A percentile compares a stretch with the other conserved stretches of the same genome.
Evolutionary conservation across 2,797 vertebrate genomes (phyloP).

Genomic region (Tenualosa thibaudeaui): DNA sequence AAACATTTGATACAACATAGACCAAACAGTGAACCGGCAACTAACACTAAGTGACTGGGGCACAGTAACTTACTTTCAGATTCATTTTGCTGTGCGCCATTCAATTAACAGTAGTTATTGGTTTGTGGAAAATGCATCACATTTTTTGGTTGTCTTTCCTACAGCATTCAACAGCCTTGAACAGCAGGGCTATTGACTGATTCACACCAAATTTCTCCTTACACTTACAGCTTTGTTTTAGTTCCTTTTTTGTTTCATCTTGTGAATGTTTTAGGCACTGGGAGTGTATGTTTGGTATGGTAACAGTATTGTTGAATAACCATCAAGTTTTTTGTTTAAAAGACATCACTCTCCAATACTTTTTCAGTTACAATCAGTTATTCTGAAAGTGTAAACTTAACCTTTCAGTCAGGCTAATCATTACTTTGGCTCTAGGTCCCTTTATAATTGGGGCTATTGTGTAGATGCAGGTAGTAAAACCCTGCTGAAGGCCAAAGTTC

Average conservation of each 20-base stretch:
- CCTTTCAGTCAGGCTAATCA: not conserved
- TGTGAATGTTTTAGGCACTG: not conserved
- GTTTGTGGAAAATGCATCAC: no score
- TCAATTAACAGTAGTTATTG: no score
- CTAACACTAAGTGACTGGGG: no score
- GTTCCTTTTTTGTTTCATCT: not conserved
- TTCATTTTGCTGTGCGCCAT: no score
- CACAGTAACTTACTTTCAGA: no score
- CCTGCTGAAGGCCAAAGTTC: conserved; percentile 2
- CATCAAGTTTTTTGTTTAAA: not conserved
- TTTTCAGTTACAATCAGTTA: no score
- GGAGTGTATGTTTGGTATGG: not conserved
- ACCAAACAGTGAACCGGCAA: no score
- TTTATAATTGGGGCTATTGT: not conserved
- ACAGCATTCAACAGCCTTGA: no score
- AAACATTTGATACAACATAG: no score
- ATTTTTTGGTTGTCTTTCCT: no score
- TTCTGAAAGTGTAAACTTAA: not conserved
- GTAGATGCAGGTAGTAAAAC: not conserved
- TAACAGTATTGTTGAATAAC: not conserved
- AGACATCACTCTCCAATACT: not conserved
- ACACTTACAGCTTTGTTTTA: not conserved
- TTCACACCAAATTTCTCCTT: no score
- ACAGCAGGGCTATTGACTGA: no score
- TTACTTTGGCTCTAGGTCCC: not conserved